Conservation (phyloP, 2,797 vertebrate genomes). For the Vespertilio murinus region DNA sequence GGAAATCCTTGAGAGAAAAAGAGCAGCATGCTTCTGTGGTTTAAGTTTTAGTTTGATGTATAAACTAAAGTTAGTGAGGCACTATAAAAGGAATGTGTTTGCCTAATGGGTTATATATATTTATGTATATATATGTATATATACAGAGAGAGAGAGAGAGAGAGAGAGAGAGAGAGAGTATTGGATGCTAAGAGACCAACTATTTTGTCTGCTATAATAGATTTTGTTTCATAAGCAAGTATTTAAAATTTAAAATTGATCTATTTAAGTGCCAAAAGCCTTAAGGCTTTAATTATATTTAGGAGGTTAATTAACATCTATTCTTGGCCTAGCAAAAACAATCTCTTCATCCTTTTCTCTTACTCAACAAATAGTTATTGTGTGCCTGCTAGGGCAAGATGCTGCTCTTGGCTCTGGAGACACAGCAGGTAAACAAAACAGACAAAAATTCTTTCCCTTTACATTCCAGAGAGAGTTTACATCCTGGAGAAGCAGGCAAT, state of each 20-base stretch:
- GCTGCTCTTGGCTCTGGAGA: not conserved
- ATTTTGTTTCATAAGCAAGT: conserved; percentile 41
- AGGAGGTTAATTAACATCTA: conserved; percentile 26
- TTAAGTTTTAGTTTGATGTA: conserved; percentile 5
- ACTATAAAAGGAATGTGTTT: conserved; percentile 21
- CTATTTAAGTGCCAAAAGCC: conserved; percentile 30
- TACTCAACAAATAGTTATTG: not conserved
- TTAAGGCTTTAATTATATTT: conserved; percentile 52
- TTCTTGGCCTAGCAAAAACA: not conserved
- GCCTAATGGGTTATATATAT: not conserved
- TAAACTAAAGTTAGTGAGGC: conserved; percentile 1
- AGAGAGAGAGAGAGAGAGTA: not conserved
- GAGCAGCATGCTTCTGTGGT: not conserved
- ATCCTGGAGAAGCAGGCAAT: not conserved
- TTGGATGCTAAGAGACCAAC: not conserved
- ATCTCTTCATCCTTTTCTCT: conserved; percentile 31
- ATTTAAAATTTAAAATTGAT: conserved; percentile 41
- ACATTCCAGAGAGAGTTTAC: not conserved
- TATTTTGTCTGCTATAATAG: not conserved
- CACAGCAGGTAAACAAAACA: not conserved
- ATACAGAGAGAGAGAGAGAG: not conserved
- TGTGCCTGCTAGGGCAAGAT: not conserved
- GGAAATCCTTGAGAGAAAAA: not conserved
- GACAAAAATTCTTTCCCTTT: not conserved
- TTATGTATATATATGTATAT: not conserved